These are phyloP conservation scores for Calyptomena viridis DNA, from an alignment of 2,113 vertebrate genomes.

Conservation along the genomic window DNA sequence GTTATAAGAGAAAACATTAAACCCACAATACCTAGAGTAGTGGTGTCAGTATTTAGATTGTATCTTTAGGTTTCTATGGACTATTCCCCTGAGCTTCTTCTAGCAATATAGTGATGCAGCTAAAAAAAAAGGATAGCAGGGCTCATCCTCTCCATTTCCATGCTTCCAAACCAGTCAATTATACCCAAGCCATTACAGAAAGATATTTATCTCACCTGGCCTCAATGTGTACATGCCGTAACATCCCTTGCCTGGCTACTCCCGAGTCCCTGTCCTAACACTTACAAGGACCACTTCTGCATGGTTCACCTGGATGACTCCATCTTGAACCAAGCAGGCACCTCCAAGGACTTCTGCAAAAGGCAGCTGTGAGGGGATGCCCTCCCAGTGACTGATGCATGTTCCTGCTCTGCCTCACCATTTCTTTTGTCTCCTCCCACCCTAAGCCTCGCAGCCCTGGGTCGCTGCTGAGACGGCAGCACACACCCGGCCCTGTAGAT, in stretches of 20 bases:
- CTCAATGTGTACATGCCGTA: background rate
- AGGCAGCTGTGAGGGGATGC: background rate
- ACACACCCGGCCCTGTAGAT: background rate
- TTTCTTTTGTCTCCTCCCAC: background rate
- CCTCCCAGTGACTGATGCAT: background rate
- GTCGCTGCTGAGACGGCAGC: fast-evolving
- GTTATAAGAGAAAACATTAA: background rate
- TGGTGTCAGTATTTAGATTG: background rate
- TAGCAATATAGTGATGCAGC: background rate
- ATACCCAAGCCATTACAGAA: background rate
- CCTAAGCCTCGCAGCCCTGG: background rate
- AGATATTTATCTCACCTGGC: background rate
- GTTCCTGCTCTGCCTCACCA: background rate
- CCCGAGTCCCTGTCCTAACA: background rate
- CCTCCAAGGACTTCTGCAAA: background rate
- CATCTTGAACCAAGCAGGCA: fast-evolving
- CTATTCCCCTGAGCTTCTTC: background rate
- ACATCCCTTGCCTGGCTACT: background rate
- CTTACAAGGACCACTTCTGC: background rate
- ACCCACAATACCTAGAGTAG: background rate
- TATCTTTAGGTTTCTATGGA: background rate
- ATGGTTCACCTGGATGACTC: fast-evolving
- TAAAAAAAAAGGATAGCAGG: background rate
- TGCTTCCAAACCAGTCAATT: background rate
- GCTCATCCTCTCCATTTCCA: background rate